Evolutionary conservation across 2,113 vertebrate species (phyloP).

Genomic region (Varanus salvator): DNA sequence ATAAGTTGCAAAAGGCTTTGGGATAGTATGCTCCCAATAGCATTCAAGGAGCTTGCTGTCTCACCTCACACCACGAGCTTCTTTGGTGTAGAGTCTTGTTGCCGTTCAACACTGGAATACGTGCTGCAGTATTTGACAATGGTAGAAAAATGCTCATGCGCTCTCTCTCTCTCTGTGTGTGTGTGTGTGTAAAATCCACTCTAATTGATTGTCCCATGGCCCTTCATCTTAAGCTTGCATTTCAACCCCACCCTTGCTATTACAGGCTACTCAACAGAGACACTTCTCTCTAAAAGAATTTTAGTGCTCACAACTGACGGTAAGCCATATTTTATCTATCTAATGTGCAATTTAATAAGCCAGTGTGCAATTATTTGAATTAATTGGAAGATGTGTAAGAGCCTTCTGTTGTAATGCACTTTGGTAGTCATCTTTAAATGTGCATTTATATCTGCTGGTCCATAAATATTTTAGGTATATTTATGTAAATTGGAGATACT

Average conservation of each 20-base stretch:
- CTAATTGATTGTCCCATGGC: conserved; percentile 47
- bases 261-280: conserved; percentile 34
- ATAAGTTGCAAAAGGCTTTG: not conserved
- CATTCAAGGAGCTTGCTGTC: not conserved
- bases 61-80: not conserved
- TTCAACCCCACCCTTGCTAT: conserved; percentile 48
- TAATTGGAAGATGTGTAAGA: conserved; percentile 63
- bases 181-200: not conserved
- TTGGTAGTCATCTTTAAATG: conserved; percentile 64
- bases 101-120: not conserved
- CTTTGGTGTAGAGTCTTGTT: not conserved
- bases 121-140: not conserved
- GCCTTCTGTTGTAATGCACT: conserved; percentile 47
- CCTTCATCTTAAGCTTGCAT: conserved; percentile 35
- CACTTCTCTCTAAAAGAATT: conserved; percentile 40
- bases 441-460: conserved; percentile 54
- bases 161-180: too few relatives aligned
- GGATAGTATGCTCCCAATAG: not conserved
- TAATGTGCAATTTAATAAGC: conserved; percentile 66
- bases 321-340: conserved; percentile 57
- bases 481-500: conserved; percentile 65
- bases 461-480: conserved; percentile 63
- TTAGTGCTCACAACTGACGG: conserved; percentile 52
- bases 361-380: conserved; percentile 65
- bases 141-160: not conserved